Percentiles rank a stretch among this genome's conserved stretches.
phyloP scores from a whole-genome alignment of 2,797 vertebrate genomes.

The Sphenodon punctatus region DNA sequence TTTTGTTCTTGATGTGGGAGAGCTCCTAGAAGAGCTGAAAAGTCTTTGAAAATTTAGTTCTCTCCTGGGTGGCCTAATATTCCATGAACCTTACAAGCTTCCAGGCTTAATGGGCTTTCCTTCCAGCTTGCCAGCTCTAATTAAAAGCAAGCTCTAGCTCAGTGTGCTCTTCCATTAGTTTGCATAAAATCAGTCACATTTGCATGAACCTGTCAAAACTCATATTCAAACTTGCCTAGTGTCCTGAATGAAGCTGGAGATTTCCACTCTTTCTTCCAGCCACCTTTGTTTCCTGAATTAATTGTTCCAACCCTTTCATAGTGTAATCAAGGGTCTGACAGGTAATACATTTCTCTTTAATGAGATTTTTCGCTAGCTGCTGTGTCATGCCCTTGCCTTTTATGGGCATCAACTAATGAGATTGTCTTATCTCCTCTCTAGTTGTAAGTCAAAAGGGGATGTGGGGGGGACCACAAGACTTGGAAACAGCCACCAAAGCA shows the following conservation, averaged over 20 bases:
- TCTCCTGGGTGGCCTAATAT: background rate
- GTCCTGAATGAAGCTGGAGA: background rate
- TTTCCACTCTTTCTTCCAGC: constrained; percentile 18
- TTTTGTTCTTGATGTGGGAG: background rate
- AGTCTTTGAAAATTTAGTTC: constrained; percentile 42
- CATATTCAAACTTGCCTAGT: constrained; percentile 32
- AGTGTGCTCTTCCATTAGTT: constrained; percentile 36
- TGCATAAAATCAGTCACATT: constrained; percentile 50
- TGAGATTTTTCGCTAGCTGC: background rate
- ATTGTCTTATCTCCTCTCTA: background rate
- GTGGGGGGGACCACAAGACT: background rate
- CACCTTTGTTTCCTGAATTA: constrained; percentile 15
- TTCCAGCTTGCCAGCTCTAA: constrained; percentile 45
- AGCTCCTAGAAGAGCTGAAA: background rate
- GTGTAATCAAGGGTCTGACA: background rate
- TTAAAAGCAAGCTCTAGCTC: constrained; percentile 34
- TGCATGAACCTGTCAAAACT: constrained; percentile 38
- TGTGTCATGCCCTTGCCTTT: background rate
- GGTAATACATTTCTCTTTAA: constrained; percentile 17
- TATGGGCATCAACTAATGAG: background rate
- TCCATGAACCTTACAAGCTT: constrained; percentile 7
- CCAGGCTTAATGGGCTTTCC: constrained; percentile 35
- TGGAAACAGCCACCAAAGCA: background rate
- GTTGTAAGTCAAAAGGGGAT: background rate
- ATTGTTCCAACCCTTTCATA: background rate